Percentiles rank a stretch among this genome's conserved stretches.
Evolutionary conservation across 2,113 vertebrate genomes (phyloP).

Genomic region (Myotis yumanensis): DNA sequence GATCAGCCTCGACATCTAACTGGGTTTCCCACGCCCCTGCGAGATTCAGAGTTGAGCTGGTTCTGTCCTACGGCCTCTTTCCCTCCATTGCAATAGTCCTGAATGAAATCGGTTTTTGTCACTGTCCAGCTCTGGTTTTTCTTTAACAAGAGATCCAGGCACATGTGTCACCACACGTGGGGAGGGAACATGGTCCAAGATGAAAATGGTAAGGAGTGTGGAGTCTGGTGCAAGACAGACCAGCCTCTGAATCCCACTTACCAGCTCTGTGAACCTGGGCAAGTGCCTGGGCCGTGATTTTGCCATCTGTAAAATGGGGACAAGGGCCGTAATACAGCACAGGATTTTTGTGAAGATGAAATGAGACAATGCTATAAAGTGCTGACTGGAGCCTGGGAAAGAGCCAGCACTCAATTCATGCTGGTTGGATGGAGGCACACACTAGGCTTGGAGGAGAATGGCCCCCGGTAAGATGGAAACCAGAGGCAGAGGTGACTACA

Average conservation of each 20-base stretch:
- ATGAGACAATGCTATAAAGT: not conserved
- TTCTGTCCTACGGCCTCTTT: not conserved
- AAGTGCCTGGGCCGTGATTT: not conserved
- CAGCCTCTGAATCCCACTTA: not conserved
- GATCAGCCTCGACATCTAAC: not conserved
- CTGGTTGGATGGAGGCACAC: not conserved
- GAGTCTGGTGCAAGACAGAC: not conserved
- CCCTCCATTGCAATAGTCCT: not conserved
- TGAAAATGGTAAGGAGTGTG: rapidly evolving
- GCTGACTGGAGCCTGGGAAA: not conserved
- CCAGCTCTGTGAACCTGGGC: not conserved
- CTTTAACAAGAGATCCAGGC: not conserved
- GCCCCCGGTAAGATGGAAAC: not conserved
- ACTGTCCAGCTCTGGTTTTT: not conserved
- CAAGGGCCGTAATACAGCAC: too few relatives aligned
- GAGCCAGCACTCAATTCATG: rapidly evolving
- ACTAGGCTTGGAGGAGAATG: not conserved
- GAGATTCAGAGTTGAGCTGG: not conserved
- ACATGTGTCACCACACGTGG: rapidly evolving
- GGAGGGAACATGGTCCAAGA: not conserved
- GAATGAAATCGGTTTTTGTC: not conserved
- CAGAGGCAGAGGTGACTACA: not conserved
- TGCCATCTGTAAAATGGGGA: not conserved
- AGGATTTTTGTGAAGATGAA: not conserved
- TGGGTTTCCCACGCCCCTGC: not conserved